Evolutionary conservation across 2,113 vertebrate species (phyloP).

Genomic region (Aegotheles bennettii): DNA sequence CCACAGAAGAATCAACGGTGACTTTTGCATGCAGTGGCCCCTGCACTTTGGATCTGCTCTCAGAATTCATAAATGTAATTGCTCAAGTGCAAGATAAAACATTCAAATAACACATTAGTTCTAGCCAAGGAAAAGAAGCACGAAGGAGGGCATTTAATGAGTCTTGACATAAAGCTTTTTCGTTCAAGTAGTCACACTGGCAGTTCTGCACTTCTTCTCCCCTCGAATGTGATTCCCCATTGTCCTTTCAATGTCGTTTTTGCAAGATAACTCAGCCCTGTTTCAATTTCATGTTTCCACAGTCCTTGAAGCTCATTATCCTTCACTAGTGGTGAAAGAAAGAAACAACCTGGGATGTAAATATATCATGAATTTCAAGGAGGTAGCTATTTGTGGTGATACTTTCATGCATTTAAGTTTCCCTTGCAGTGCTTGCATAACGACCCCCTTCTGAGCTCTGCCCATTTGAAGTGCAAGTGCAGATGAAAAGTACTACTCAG

Average conservation of each 20-base stretch:
- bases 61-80: background rate
- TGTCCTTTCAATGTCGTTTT: background rate
- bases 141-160: background rate
- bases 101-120: background rate
- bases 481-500: background rate
- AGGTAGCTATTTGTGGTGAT: background rate
- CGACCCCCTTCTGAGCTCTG: background rate
- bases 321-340: background rate
- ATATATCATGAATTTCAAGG: background rate
- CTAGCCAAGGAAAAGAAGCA: background rate
- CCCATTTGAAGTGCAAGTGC: background rate
- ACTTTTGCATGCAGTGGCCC: background rate
- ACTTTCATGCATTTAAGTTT: constrained; percentile 6
- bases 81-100: background rate
- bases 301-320: background rate
- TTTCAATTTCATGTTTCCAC: background rate
- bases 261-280: background rate
- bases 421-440: background rate
- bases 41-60: background rate
- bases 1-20: background rate
- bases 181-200: background rate
- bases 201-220: background rate
- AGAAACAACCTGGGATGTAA: background rate
- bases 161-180: background rate
- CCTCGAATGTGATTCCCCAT: background rate